Conservation (phyloP, 2,888 invertebrate genomes). For the Zygaena filipendulae region DNA sequence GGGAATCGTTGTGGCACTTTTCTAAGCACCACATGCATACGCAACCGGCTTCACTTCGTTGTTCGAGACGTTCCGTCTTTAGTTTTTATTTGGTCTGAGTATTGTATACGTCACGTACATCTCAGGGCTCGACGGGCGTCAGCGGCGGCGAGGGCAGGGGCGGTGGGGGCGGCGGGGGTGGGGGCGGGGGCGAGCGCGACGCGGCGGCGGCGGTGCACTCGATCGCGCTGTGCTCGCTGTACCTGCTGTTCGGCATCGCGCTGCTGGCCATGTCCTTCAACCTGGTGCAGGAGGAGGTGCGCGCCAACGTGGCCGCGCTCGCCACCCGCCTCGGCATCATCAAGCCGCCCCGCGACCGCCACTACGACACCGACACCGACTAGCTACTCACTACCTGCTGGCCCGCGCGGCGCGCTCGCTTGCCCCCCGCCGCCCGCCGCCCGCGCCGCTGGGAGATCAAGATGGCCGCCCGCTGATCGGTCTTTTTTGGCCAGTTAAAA, state of each 20-base stretch:
- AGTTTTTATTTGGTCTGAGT: no score
- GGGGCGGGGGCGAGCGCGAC: conserved; percentile 16
- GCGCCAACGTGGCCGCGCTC: conserved; percentile 86
- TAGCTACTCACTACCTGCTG: conserved; percentile 26
- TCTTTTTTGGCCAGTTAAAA: no score
- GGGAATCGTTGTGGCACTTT: no score
- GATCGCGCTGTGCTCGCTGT: conserved; percentile 90
- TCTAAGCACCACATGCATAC: no score
- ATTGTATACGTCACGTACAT: no score
- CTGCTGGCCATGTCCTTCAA: conserved; percentile 97
- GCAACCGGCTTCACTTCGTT: no score
- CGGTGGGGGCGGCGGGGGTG: neutral
- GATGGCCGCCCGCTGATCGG: no score
- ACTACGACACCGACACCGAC: conserved; percentile 63
- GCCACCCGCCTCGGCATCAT: conserved; percentile 90
- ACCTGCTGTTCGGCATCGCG: conserved; percentile 94
- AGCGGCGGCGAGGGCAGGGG: no score
- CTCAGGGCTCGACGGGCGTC: no score
- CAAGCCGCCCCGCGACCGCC: conserved; percentile 74
- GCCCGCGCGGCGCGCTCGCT: conserved; percentile 21
- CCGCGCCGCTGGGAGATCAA: conserved; percentile 25
- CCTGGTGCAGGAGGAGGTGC: conserved; percentile 93
- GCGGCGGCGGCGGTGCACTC: conserved; percentile 53
- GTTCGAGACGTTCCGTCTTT: no score
- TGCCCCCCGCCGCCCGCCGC: conserved; percentile 16